A percentile compares a stretch with the other conserved stretches of the same genome.
phyloP scores from a whole-genome alignment of 2,888 invertebrate species.

The Lasioglossum zephyrum region DNA sequence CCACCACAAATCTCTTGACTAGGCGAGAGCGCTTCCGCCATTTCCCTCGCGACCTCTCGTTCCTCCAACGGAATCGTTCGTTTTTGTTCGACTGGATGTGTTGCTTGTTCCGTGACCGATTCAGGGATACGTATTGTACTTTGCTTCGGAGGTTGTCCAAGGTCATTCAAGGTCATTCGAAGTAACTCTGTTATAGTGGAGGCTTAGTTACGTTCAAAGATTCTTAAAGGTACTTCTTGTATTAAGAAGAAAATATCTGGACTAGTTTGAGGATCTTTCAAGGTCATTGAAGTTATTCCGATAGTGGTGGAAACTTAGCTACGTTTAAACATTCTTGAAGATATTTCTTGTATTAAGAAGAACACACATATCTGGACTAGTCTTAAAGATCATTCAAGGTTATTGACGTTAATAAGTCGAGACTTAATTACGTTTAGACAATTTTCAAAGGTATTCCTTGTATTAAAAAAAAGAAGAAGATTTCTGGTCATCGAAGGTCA shows the following conservation, averaged over 20 bases:
- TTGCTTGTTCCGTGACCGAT: background rate
- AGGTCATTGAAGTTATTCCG: too few species aligned
- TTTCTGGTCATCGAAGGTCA: too few species aligned
- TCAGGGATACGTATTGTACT: background rate
- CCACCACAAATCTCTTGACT: background rate
- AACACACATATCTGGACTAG: too few species aligned
- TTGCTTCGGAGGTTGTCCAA: background rate
- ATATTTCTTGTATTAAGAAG: too few species aligned
- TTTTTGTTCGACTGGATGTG: background rate
- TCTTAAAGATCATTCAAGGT: too few species aligned
- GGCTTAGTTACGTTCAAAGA: background rate
- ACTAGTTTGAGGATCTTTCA: background rate
- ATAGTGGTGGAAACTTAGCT: too few species aligned
- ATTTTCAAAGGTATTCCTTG: too few species aligned
- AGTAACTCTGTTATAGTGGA: background rate
- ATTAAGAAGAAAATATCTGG: background rate
- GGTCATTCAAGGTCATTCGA: background rate
- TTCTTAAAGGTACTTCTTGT: background rate
- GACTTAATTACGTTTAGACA: too few species aligned
- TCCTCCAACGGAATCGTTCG: background rate
- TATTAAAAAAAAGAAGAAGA: too few species aligned
- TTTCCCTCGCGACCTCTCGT: background rate
- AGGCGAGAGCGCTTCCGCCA: background rate
- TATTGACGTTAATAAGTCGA: too few species aligned
- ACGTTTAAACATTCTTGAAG: too few species aligned